Evolutionary conservation across 2,888 invertebrate genomes (phyloP).

Genomic region (Lacanobia oleracea): DNA sequence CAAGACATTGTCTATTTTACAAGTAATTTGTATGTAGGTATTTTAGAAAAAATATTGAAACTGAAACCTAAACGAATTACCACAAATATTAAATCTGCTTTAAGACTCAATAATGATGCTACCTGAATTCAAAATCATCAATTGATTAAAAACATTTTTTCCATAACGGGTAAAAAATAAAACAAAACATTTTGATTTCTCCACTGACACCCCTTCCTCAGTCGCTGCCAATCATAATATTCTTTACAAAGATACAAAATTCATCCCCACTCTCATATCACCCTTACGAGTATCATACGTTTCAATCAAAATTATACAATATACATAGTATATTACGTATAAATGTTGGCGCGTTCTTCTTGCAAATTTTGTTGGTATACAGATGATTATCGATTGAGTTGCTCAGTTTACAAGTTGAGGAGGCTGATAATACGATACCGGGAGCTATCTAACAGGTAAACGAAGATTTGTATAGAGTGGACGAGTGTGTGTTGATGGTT

Average conservation of each 20-base stretch:
- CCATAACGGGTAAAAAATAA: conserved; percentile 5
- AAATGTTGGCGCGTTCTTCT: conserved; percentile 51
- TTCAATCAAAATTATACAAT: conserved; percentile 70
- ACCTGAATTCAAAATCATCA: neutral
- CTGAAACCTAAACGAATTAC: no score
- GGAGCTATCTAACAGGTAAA: conserved; percentile 77
- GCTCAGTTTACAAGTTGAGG: conserved; percentile 88
- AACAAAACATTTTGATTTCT: conserved; percentile 29
- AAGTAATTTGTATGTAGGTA: no score
- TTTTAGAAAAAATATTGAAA: no score
- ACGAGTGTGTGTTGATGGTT: conserved; percentile 43
- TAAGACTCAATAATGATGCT: neutral
- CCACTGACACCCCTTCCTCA: conserved; percentile 29
- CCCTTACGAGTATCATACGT: conserved; percentile 66
- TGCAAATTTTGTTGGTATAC: conserved; percentile 71
- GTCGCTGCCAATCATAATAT: conserved; percentile 65
- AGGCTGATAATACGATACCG: conserved; percentile 85
- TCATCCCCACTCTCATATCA: conserved; percentile 53
- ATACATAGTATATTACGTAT: conserved; percentile 56
- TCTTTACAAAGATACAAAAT: conserved; percentile 53
- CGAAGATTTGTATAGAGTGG: conserved; percentile 62
- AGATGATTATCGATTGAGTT: conserved; percentile 89
- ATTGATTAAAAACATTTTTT: conserved; percentile 2
- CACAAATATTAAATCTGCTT: no score
- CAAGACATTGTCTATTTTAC: no score